Evolutionary conservation across 2,113 vertebrate species (phyloP), one percentile per base, ranked within the genome.

Genomic region (Neotoma lepida): DNA sequence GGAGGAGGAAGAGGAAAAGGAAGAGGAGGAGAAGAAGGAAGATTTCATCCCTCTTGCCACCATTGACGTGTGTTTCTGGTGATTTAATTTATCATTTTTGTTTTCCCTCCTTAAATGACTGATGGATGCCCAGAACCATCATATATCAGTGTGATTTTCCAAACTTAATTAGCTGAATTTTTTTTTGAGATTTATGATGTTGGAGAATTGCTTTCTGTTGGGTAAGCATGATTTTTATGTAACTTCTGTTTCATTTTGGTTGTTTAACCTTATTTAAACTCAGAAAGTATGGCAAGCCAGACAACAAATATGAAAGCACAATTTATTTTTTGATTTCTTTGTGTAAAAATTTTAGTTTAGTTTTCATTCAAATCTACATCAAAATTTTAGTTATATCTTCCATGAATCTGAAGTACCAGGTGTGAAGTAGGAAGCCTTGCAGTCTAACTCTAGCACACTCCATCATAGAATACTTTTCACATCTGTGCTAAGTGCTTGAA

Each of bases 131-230:
- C 26, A 77, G 3, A 35, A 15, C 54, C 5, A 49, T 91, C 46
- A 90, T 66, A 30, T 39, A 77, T 90, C 76, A 95, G 8, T 66
- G 58, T 76, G 18, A 89, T 86, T 94, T 76, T 30, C 22, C 93
- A 95, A 93, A 81, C 10, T 80, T 85, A 74, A 61, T 61, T 35
- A 88, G 78, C 22, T 39, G 78, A 95, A 81, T 82, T 39, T 26
- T 66, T 33, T 68, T 84, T 71, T 51, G 51, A 93, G 46, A 96
- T 88, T 88, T 92, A 88, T 44, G 46, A 5, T 33, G 24, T 10
- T 88, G 61, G 22, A 54, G 66, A 86, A 85, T 94, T 96, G 17
- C 71, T 94, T 92, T 95, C 39, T 90, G 33, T 81, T 44, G 39
- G 18, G 20, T 89, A 35, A 86, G 24, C 15, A 84, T 66, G 64